Evolutionary conservation across 2,888 invertebrate genomes (phyloP).

Genomic region (Eurytoma californica): DNA sequence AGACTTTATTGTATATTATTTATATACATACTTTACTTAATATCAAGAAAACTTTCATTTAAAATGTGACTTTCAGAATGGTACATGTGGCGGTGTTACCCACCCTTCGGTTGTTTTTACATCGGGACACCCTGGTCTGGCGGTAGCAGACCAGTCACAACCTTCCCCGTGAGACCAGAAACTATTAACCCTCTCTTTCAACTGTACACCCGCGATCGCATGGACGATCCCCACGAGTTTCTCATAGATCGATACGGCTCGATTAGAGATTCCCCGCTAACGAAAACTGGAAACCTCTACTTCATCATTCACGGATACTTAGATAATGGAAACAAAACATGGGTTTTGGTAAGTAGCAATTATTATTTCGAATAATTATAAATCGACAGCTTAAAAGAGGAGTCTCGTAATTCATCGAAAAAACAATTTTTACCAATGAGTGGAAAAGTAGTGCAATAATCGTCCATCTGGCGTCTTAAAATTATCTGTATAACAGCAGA

Average conservation of each 20-base stretch:
- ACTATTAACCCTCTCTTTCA: conserved; percentile 80
- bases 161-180: conserved; percentile 85
- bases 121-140: conserved; percentile 87
- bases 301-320: conserved; percentile 91
- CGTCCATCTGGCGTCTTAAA: no score
- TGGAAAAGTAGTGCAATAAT: no score
- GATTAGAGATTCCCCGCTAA: conserved; percentile 80
- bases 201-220: conserved; percentile 78
- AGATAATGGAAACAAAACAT: conserved; percentile 87
- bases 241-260: conserved; percentile 82
- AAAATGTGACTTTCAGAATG: conserved; percentile 64
- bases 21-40: not conserved
- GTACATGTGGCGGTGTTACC: conserved; percentile 82
- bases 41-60: not conserved
- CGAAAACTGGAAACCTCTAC: conserved; percentile 80
- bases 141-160: conserved; percentile 85
- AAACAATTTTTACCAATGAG: no score
- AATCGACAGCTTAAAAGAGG: no score
- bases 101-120: conserved; percentile 88
- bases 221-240: conserved; percentile 78
- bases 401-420: no score
- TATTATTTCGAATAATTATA: no score
- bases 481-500: no score
- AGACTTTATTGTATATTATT: not conserved
- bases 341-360: conserved; percentile 79